phyloP scores from a whole-genome alignment of 1,140 invertebrate species.

The Drosophila dunni region DNA sequence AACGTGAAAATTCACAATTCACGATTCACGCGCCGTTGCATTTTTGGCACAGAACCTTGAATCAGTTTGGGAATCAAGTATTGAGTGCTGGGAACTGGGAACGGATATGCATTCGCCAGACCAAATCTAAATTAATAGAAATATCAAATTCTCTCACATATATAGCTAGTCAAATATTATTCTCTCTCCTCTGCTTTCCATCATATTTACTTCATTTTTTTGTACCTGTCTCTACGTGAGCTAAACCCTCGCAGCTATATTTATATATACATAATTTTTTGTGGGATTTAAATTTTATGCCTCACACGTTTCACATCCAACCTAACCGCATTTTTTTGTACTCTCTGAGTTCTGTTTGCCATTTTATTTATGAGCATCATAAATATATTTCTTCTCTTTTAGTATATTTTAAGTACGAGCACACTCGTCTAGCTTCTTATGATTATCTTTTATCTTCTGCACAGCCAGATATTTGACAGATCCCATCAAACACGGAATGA shows the following conservation, averaged over 20 bases:
- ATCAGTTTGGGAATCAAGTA: constrained; percentile 25
- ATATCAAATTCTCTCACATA: constrained; percentile 47
- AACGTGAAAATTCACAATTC: constrained; percentile 34
- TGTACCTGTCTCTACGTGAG: constrained; percentile 51
- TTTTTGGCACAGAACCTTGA: constrained; percentile 31
- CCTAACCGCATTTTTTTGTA: constrained; percentile 9
- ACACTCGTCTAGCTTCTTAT: constrained; percentile 32
- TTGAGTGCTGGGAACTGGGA: no score
- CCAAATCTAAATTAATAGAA: constrained; percentile 51
- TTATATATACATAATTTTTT: constrained; percentile 17
- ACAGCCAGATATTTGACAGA: constrained; percentile 41
- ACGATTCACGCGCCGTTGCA: constrained; percentile 62
- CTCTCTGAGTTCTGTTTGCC: constrained; percentile 40
- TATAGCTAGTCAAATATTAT: constrained; percentile 45
- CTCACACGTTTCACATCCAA: constrained; percentile 66
- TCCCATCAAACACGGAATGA: constrained; percentile 49
- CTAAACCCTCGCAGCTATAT: constrained; percentile 12
- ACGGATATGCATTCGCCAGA: constrained; percentile 48
- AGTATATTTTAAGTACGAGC: constrained; percentile 51
- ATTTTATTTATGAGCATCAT: constrained; percentile 75
- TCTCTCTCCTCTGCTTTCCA: not conserved
- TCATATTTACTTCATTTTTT: not conserved
- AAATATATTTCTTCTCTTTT: constrained; percentile 64
- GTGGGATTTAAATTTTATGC: constrained; percentile 58
- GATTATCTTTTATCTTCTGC: constrained; percentile 67